Evolutionary conservation across 2,113 vertebrate genomes (phyloP).

Genomic region (Nymphicus hollandicus): DNA sequence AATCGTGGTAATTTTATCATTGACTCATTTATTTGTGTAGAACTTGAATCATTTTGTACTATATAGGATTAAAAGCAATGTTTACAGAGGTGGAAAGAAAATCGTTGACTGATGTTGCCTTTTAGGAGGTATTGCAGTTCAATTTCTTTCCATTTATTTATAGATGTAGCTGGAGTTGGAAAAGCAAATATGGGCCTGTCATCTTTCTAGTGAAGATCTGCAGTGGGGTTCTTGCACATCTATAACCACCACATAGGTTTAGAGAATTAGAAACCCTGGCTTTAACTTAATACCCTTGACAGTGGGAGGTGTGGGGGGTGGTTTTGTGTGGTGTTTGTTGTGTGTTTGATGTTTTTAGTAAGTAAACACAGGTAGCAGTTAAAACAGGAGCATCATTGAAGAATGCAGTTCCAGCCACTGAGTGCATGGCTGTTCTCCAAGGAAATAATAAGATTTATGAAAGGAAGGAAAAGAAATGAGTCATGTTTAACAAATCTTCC

Average conservation of each 20-base stretch:
- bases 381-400: not conserved
- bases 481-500: conserved; percentile 3
- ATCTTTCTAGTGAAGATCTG: not conserved
- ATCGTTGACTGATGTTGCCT: not conserved
- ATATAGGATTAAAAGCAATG: not conserved
- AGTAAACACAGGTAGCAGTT: not conserved
- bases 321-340: not conserved
- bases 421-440: not conserved
- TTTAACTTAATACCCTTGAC: not conserved
- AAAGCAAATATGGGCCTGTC: not conserved
- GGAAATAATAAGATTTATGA: not conserved
- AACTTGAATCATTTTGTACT: not conserved
- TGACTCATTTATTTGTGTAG: conserved; percentile 1
- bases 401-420: not conserved
- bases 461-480: not conserved
- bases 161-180: not conserved
- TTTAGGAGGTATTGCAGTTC: not conserved
- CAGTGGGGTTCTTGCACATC: not conserved
- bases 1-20: not conserved
- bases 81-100: not conserved
- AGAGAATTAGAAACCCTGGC: not conserved
- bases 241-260: not conserved
- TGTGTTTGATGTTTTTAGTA: not conserved
- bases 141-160: not conserved
- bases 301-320: not conserved